Evolutionary conservation across 1,140 invertebrate genomes (phyloP).

Genomic region (Maconellicoccus hirsutus): DNA sequence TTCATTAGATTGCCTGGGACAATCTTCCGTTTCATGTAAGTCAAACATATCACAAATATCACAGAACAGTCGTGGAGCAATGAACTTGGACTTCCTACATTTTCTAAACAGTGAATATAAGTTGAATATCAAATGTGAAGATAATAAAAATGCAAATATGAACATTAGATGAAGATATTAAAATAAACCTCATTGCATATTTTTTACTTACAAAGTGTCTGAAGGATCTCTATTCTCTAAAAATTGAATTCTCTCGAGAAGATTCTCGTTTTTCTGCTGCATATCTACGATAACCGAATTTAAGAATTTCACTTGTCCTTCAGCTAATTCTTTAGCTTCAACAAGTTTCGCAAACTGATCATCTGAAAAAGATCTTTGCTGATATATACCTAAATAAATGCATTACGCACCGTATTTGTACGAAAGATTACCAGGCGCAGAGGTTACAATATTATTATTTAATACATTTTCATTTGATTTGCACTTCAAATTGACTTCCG

Average conservation of each 20-base stretch:
- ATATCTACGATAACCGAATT: slow-evolving; percentile 95
- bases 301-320: slow-evolving; percentile 76
- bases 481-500: neutral
- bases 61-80: slow-evolving; percentile 76
- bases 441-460: neutral
- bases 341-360: slow-evolving; percentile 27
- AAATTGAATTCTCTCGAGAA: slow-evolving; percentile 33
- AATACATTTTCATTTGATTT: neutral
- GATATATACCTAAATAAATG: no score
- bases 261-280: slow-evolving; percentile 79
- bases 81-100: slow-evolving; percentile 32
- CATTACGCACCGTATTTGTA: no score
- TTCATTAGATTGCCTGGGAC: slow-evolving; percentile 68
- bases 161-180: slow-evolving; percentile 26
- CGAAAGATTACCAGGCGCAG: neutral
- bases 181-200: slow-evolving; percentile 21
- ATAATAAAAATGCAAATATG: no score
- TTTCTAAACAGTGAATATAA: slow-evolving; percentile 32
- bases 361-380: slow-evolving; percentile 6
- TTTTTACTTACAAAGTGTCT: neutral
- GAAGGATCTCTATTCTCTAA: neutral
- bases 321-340: slow-evolving; percentile 51
- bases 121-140: slow-evolving; percentile 29
- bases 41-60: slow-evolving; percentile 97
- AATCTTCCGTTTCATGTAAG: slow-evolving; percentile 92